phyloP scores from a whole-genome alignment of 2,888 invertebrate species.

The Sarcophaga rosellei region DNA sequence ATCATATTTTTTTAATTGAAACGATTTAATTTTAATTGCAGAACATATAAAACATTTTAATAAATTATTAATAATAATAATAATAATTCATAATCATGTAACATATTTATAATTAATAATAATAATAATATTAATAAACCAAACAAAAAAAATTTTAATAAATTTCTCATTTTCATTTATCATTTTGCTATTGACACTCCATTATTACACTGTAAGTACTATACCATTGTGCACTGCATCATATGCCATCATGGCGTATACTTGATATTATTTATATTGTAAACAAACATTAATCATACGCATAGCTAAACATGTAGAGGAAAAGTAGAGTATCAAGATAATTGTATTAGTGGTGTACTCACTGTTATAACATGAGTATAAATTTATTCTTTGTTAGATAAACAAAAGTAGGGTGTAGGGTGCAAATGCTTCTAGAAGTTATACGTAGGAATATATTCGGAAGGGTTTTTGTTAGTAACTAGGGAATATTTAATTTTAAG shows the following conservation, averaged over 20 bases:
- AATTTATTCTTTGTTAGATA: too few species aligned
- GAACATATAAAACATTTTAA: conserved; percentile 50
- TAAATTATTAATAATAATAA: conserved; percentile 64
- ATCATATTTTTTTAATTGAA: conserved; percentile 58
- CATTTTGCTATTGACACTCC: conserved; percentile 14
- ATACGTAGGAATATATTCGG: too few species aligned
- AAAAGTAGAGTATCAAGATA: too few species aligned
- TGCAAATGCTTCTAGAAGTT: too few species aligned
- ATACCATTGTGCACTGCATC: not conserved
- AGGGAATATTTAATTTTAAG: too few species aligned
- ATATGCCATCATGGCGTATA: not conserved
- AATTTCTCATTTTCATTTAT: conserved; percentile 22
- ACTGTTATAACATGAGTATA: too few species aligned
- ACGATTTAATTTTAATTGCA: conserved; percentile 53
- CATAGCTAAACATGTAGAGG: not conserved
- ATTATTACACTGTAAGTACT: not conserved
- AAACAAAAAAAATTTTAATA: conserved; percentile 19
- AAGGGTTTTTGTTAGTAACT: too few species aligned
- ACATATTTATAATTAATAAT: conserved; percentile 56
- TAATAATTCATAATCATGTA: conserved; percentile 67
- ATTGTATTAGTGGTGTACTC: too few species aligned
- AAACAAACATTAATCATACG: conserved; percentile 1
- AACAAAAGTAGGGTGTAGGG: too few species aligned
- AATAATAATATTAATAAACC: not conserved
- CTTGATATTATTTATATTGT: not conserved